Evolutionary conservation across 2,797 vertebrate genomes (phyloP), one percentile per base, ranked within the genome.

Genomic region (Notamacropus eugenii): DNA sequence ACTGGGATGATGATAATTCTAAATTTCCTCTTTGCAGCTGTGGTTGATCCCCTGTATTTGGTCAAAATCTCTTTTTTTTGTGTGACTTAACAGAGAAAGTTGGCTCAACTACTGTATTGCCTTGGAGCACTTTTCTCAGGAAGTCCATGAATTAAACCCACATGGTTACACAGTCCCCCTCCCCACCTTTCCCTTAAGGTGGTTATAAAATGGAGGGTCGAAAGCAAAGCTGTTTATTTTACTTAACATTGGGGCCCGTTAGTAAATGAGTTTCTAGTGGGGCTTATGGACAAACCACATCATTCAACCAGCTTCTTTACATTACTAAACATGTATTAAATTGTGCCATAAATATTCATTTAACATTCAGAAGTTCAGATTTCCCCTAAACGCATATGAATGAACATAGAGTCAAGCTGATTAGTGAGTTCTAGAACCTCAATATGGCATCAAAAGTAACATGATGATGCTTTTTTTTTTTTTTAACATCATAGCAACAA

Each of bases 21-120:
- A 98, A 99, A 99, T 99, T 99, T 99, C 98, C 98, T 99, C 98
- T 98, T 98, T 98, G 98, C 98, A 98, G 98, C 98, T 98, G 98
- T 97, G 98, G 97, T 98, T 99, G 98, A 99, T 98, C 98, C 98
- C 97, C 82, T 97, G 96, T 96, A 98, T 99, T 98, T 98, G 97
- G 97, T 98, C 5, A 95, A 97, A 97, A 62, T 94, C 95, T 93
- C 97, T 93, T 98, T 96, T 98, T 97, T 91, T 91, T 96, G 93
- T 98, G 97, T 97, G 97, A 98, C 97, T 98, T 98, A 98, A 97
- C 97, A 97, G 97, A 98, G 97, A 98, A 98, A 98, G 97, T 98
- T 98, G 98, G 98, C 98, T 98, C 97, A 98, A 98, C 98, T 98
- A 98, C 98, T 54, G 97, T 98, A 97, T 96, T 98, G 98, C 98